Evolutionary conservation across 1,140 invertebrate species (phyloP).

Genomic region (Stenopsyche tienmushanensis): DNA sequence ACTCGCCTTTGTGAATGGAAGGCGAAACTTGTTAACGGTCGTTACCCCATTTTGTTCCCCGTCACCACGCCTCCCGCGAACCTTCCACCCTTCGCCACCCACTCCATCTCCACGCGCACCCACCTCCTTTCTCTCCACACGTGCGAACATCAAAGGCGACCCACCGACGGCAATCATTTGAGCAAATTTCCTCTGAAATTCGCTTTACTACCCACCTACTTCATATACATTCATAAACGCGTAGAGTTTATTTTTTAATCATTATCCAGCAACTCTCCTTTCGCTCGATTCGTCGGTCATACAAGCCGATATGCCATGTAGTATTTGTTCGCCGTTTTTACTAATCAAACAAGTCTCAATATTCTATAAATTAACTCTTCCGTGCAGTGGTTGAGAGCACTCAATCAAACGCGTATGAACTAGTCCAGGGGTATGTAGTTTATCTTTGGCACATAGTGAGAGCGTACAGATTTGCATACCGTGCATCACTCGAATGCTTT

Average conservation of each 20-base stretch:
- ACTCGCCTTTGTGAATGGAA: conserved; percentile 20
- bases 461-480: no score
- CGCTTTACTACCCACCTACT: conserved; percentile 16
- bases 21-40: conserved; percentile 20
- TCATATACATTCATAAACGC: conserved; percentile 6
- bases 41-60: conserved; percentile 44
- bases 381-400: no score
- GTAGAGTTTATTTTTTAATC: conserved; percentile 28
- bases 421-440: no score
- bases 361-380: no score
- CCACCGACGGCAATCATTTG: conserved; percentile 28
- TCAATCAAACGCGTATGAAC: no score
- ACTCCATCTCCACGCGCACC: conserved; percentile 18
- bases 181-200: conserved; percentile 30
- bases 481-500: no score
- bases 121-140: conserved; percentile 34
- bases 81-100: conserved; percentile 44
- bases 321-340: no score
- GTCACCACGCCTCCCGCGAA: conserved; percentile 45
- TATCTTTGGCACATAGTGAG: no score
- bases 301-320: no score
- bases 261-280: conserved; percentile 21
- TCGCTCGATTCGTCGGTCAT: conserved; percentile 9
- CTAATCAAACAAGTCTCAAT: no score
- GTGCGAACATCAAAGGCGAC: conserved; percentile 32